Conservation (phyloP, 2,888 invertebrate species). For the Metellina segmentata region DNA sequence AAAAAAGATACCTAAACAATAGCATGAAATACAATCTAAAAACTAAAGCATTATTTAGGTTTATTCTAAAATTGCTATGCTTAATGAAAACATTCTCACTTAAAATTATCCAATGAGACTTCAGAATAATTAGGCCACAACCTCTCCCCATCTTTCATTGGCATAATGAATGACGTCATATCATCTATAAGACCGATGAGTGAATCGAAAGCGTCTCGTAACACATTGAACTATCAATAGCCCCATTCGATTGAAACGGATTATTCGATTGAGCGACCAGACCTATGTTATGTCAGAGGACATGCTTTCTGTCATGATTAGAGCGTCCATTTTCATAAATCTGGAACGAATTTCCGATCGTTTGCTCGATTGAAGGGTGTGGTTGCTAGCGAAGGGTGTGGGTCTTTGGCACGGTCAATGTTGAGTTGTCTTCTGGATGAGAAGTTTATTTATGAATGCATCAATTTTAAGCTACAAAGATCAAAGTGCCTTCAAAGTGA, state of each 20-base stretch:
- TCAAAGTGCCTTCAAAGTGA: neutral
- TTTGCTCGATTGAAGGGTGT: slow-evolving; percentile 55
- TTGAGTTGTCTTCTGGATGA: neutral
- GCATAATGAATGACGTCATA: neutral
- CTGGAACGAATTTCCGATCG: slow-evolving; percentile 16
- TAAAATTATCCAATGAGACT: no score
- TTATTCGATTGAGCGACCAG: slow-evolving; percentile 12
- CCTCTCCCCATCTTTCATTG: no score
- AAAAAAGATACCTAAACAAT: no score
- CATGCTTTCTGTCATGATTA: slow-evolving; percentile 26
- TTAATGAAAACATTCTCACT: no score
- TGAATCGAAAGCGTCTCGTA: neutral
- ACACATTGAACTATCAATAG: neutral
- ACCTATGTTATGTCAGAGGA: neutral
- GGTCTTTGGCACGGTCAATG: neutral
- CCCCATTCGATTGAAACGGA: slow-evolving; percentile 9
- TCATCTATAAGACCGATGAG: neutral
- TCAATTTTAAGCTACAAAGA: neutral
- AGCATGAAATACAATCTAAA: no score
- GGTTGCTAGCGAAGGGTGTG: slow-evolving; percentile 44
- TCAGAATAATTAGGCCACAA: no score
- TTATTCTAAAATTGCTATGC: no score
- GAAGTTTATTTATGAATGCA: neutral
- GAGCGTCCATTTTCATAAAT: slow-evolving; percentile 52
- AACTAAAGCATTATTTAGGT: no score